Evolutionary conservation across 2,113 vertebrate genomes (phyloP).

Genomic region (Lathamus discolor): DNA sequence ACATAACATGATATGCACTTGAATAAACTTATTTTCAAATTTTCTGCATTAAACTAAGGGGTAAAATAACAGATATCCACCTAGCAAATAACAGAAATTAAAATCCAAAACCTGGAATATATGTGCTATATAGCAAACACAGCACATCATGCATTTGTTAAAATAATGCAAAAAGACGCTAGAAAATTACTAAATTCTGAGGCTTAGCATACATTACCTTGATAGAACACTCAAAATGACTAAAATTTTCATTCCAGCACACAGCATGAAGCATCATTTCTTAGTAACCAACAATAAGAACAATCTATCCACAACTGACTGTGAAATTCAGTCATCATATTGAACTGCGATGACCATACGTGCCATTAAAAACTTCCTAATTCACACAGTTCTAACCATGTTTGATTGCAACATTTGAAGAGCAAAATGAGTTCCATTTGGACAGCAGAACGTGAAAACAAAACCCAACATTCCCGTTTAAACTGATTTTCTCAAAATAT

Average conservation of each 20-base stretch:
- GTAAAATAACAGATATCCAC: background rate
- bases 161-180: background rate
- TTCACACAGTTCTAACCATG: constrained; percentile 54
- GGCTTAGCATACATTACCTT: background rate
- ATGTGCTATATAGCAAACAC: background rate
- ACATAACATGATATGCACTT: background rate
- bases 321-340: constrained; percentile 63
- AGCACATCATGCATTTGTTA: background rate
- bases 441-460: background rate
- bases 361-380: constrained; percentile 45
- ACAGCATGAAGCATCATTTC: constrained; percentile 37
- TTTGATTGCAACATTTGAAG: constrained; percentile 54
- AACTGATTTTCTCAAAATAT: constrained; percentile 36
- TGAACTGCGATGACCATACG: constrained; percentile 55
- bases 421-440: constrained; percentile 4
- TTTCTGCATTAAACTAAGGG: background rate
- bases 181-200: background rate
- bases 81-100: background rate
- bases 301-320: constrained; percentile 35
- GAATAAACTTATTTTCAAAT: background rate
- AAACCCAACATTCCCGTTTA: constrained; percentile 10
- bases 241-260: background rate
- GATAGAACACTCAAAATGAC: background rate
- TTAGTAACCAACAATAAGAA: constrained; percentile 52
- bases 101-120: background rate